Base-by-base conservation (phyloP, 2,797 vertebrate species). In the Lemur catta region DNA sequence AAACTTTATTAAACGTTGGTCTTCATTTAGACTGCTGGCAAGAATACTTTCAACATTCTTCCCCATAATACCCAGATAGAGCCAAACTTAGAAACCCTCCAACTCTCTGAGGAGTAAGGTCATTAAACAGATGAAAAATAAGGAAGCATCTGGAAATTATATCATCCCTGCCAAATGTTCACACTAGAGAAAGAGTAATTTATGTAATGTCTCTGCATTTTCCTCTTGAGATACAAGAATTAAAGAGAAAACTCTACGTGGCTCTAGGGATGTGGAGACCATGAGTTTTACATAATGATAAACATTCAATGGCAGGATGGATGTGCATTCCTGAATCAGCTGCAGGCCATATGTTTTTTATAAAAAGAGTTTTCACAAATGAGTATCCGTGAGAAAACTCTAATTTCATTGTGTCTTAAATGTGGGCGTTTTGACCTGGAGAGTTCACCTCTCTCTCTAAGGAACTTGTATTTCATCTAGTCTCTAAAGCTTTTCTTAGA, bases 91-190 rank as follows among this genome's bases (percentile, higher is more conserved):
- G 93, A 93, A 88, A 89, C 69, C 38, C 80, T 94, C 57, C 35
- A 85, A 15, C 69, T 84, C 59, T 93, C 65, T 71, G 69, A 55
- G 55, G 71, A 95, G 67, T 52, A 92, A 97, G 87, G 75, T 63
- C 43, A n/a, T 97, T 92, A 90, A 90, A 88, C 72, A 96, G 85
- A 94, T 93, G 89, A 96, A 94, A 96, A 94, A 81, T 74, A 95
- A 85, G 88, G 81, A 81, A 85, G 43, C 94, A 96, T 97, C 95
- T 97, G 91, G 88, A 94, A 89, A 35, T 72, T 50, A 82, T 92
- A 80, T 69, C 41, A 93, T 72, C 35, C 22, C 50, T 95, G 88
- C 69, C 86, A 96, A 97, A 93, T 87, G 63, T 91, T 95, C 79
- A 81, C 33, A 18, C 46, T 63, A 24, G 71, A 74, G 79, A 46